phyloP scores from a whole-genome alignment of 1,140 invertebrate genomes.

The Yoshiicerus persimilis region DNA sequence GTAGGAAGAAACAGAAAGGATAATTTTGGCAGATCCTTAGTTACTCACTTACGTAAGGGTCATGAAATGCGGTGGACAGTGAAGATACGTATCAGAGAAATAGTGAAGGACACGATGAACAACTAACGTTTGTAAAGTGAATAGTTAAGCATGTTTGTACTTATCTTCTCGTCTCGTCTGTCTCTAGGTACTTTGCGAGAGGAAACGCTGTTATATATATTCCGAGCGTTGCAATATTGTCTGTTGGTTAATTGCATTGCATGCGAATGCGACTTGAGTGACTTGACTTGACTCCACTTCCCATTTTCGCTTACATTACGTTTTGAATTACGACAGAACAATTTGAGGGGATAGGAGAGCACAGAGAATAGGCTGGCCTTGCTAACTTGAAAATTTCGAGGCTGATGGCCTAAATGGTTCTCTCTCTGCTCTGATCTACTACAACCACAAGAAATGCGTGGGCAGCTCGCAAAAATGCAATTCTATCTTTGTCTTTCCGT shows the following conservation, averaged over 20 bases:
- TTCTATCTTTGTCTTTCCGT: conserved; percentile 16
- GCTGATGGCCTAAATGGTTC: conserved; percentile 3
- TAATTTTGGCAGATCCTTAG: conserved; percentile 22
- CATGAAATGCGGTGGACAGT: conserved; percentile 3
- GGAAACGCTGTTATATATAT: neutral
- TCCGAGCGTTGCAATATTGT: neutral
- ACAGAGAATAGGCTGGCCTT: neutral
- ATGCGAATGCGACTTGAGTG: neutral
- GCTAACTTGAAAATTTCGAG: neutral
- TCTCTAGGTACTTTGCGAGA: neutral
- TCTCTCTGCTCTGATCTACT: conserved; percentile 1
- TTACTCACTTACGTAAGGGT: conserved; percentile 19
- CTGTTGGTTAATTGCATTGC: neutral
- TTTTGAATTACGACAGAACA: neutral
- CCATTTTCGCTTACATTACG: neutral
- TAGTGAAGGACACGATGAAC: neutral
- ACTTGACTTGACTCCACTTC: neutral
- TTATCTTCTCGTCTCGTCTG: neutral
- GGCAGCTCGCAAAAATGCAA: neutral
- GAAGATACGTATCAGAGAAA: neutral
- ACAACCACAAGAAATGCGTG: neutral
- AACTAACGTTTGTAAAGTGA: neutral
- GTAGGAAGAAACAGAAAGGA: conserved; percentile 16
- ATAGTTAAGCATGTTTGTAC: neutral
- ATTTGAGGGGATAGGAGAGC: neutral